Base-by-base conservation (phyloP, 2,113 vertebrate genomes). In the Lucifuga dentata region DNA sequence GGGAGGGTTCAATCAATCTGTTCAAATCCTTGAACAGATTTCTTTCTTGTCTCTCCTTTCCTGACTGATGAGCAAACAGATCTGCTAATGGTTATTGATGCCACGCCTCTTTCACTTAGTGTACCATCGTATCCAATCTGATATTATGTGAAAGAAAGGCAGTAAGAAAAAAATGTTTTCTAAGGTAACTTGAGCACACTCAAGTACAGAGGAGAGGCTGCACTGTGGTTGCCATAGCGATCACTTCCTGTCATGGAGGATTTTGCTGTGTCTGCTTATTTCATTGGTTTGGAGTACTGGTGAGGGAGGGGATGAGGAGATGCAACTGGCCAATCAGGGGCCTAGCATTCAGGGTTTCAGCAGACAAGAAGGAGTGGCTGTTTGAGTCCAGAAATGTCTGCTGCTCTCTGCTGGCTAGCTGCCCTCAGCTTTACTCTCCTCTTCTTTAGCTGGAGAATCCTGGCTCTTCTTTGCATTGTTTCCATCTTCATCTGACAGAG, bases 381-480 rank as follows among this genome's bases (percentile, higher is more conserved):
- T 45, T 41, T 7, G 16, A 32, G 68, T 74, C 46, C 32, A 13
- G 11, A 40, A 39, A 67, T 16, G 17, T 62, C 51, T 5, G 3
- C 26, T 23, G 11, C 19, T 11, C 7, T 2, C 4, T 59, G 46
- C 21, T 50, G 11, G 38, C 87, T 70, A 87, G 69, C 52, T 80
- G 48, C 60, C 56, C 17, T 72, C 72, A 39, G 51, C 68, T 73
- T 81, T 58, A 66, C 39, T 52, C 60, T 75, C 72, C 49, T 88
- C 71, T 38, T 87, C 83, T 79, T 87, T 81, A 15, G 70, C 2
- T 50, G 83, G 15, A 61, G 77, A 68, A 26, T 69, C 62, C 56
- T 58, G 67, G 24, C 21, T 80, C 38, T 83, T 81, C 45, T 81
- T 66, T 9, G 57, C 0, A 3, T 81, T 76, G 45, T 66, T 80